Conservation (phyloP, 2,888 invertebrate species). For the Epinotia brunnichana region DNA sequence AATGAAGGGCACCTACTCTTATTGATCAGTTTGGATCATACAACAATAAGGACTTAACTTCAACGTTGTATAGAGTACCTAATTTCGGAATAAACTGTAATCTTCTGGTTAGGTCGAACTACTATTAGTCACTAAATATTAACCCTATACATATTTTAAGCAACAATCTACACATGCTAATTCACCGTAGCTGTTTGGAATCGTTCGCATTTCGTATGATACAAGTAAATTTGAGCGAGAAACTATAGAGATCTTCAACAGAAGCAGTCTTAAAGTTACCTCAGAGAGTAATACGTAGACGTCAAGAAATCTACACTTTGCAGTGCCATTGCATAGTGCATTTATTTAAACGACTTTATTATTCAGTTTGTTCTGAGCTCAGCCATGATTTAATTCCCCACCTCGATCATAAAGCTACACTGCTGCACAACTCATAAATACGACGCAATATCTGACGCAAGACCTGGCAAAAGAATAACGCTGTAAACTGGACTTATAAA, state of each 20-base stretch:
- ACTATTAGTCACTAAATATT: neutral
- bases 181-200: too few relatives aligned
- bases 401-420: constrained; percentile 43
- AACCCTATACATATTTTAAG: too few relatives aligned
- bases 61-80: too few relatives aligned
- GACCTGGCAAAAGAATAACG: constrained; percentile 40
- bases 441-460: constrained; percentile 35
- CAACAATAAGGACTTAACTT: neutral
- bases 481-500: constrained; percentile 48
- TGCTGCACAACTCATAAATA: constrained; percentile 40
- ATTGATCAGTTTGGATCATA: neutral
- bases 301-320: neutral
- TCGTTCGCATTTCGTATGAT: neutral
- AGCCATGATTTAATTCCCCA: constrained; percentile 44
- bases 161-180: too few relatives aligned
- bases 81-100: neutral
- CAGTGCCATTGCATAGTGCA: constrained; percentile 20
- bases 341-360: constrained; percentile 42
- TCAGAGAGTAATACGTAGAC: neutral
- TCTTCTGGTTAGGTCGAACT: neutral
- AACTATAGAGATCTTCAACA: neutral
- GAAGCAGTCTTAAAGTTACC: neutral
- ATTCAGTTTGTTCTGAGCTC: constrained; percentile 39
- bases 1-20: neutral
- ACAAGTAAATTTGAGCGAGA: neutral